Evolutionary conservation across 2,113 vertebrate species (phyloP), one percentile per base, ranked within the genome.

Genomic region (Syngnathus floridae): DNA sequence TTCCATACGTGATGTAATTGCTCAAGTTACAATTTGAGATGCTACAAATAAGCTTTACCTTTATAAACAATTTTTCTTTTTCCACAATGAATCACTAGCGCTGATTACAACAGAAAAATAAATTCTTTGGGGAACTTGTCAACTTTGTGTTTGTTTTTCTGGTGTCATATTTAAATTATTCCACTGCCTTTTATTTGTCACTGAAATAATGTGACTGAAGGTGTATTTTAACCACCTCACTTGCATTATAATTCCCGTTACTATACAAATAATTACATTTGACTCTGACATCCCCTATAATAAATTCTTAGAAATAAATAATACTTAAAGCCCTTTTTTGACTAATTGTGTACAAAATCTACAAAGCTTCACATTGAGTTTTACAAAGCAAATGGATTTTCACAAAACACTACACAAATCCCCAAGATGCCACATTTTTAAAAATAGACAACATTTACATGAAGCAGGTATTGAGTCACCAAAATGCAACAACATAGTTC

Each of bases 251-350:
- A 63, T 64, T 49, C 55, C 63, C 68, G 46, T 72, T 57, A 59
- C 38, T 77, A 31, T 55, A 69, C 72, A 56, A 69, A 75, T 35
- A 38, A 67, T 55, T 59, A 36, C 26, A 48, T 73, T 68, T 21
- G 66, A 70, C 66, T 60, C 31, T 65, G 63, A 79, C 66, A 70
- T 59, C 51, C 45, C 61, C 59, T 70, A 21, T 66, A 64, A 73
- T 67, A 78, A 76, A 62, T 67, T 70, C 56, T 66, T 57, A 63
- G 26, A 65, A 64, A 68, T 59, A 61, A 80, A 76, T 71, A 80
- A 12, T 70, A 75, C 35, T 69, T 69, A 78, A 79, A 89, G 86
- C 86, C 84, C 82, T 84, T 88, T 70, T 66, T 36, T 82, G 77
- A 78, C 21, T 70, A 67, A 80, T 77, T 67, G 74, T 57, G 65